Conservation (phyloP, 2,113 vertebrate species). For the Neodon shergylaensis region DNA sequence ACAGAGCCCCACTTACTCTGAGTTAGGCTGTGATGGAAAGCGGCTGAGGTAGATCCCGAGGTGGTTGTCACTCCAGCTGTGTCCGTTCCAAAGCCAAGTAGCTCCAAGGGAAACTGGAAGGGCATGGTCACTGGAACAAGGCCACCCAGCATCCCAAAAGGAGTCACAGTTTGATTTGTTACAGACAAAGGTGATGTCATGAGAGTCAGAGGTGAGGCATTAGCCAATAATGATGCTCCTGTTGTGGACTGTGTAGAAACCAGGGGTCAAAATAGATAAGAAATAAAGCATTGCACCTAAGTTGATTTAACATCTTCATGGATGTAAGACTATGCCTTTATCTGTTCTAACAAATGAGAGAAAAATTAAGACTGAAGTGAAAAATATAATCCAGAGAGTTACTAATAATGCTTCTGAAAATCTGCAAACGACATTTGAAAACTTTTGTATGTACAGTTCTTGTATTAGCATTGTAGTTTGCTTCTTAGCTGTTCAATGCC, state of each 20-base stretch:
- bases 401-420: not conserved
- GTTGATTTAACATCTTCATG: constrained; percentile 59
- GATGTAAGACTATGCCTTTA: constrained; percentile 13
- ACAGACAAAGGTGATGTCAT: constrained; percentile 92
- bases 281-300: constrained; percentile 56
- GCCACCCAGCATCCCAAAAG: constrained; percentile 97
- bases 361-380: constrained; percentile 38
- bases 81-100: constrained; percentile 92
- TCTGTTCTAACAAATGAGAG: constrained; percentile 38
- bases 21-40: constrained; percentile 90
- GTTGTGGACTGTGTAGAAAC: constrained; percentile 91
- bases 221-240: constrained; percentile 90
- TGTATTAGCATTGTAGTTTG: not conserved
- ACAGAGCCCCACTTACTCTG: constrained; percentile 86
- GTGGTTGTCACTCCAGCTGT: constrained; percentile 89
- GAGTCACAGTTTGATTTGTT: constrained; percentile 90
- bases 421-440: not conserved
- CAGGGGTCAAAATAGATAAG: constrained; percentile 71
- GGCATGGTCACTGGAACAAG: constrained; percentile 97
- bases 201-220: constrained; percentile 91
- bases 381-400: constrained; percentile 4
- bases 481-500: not conserved
- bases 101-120: constrained; percentile 96
- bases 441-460: not conserved
- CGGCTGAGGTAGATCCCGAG: constrained; percentile 92